Percentiles rank a stretch among this genome's conserved stretches.
These are phyloP conservation scores for Stylophora pistillata DNA, from an alignment of 64 coral and sea anemone species.

Conservation along the genomic window DNA sequence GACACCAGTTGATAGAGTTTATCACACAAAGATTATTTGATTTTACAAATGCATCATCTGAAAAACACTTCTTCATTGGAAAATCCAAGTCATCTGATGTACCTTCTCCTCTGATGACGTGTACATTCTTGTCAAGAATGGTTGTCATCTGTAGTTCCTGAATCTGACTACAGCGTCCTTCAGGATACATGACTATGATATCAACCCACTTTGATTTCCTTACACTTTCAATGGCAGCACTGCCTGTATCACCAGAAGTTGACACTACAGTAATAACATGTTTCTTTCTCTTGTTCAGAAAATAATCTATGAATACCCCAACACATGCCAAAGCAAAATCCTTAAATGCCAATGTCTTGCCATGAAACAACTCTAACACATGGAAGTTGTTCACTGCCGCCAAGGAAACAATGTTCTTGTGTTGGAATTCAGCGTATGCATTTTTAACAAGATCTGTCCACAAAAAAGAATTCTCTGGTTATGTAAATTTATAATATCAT, in stretches of 20 bases:
- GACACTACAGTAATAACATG: slow-evolving; percentile 68
- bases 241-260: slow-evolving; percentile 95
- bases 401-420: slow-evolving; percentile 49
- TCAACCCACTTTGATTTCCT: slow-evolving; percentile 55
- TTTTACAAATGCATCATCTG: slow-evolving; percentile 27
- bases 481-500: too few relatives aligned
- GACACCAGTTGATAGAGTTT: slow-evolving; percentile 85
- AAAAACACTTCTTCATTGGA: slow-evolving; percentile 59
- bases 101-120: slow-evolving; percentile 77
- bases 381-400: slow-evolving; percentile 58
- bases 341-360: slow-evolving; percentile 95
- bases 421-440: slow-evolving; percentile 50
- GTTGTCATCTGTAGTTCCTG: slow-evolving; percentile 98
- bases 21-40: slow-evolving; percentile 73
- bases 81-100: slow-evolving; percentile 86
- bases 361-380: slow-evolving; percentile 93
- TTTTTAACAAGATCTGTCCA: slow-evolving; percentile 58
- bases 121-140: slow-evolving; percentile 77
- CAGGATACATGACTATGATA: slow-evolving; percentile 86
- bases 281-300: slow-evolving; percentile 71
- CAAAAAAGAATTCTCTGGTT: neutral
- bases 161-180: slow-evolving; percentile 72
- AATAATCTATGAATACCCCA: slow-evolving; percentile 80
- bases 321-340: slow-evolving; percentile 73
- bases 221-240: slow-evolving; percentile 94